Conservation (phyloP, 1,140 invertebrate genomes). For the Campodea augens region DNA sequence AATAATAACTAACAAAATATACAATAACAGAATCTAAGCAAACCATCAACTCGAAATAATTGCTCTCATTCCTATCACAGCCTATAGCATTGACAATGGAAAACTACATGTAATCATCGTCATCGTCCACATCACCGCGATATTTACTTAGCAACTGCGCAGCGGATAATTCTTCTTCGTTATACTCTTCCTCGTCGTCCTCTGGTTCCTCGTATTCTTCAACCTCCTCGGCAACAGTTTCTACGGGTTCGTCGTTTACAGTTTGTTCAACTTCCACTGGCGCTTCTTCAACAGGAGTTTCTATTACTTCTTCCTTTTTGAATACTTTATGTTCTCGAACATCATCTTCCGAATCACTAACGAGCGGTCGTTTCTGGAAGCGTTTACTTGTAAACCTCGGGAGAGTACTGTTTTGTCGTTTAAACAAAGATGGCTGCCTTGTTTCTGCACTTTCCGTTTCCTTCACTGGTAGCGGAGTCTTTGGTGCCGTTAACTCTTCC, state of each 20-base stretch:
- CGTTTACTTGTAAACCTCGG: conserved; percentile 8
- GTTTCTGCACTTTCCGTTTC: conserved; percentile 15
- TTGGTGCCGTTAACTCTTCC: conserved; percentile 23
- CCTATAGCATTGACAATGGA: no score
- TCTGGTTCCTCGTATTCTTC: conserved; percentile 28
- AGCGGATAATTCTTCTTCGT: conserved; percentile 26
- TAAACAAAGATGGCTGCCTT: conserved; percentile 7
- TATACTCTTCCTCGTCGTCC: conserved; percentile 21
- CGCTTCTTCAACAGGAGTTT: conserved; percentile 8
- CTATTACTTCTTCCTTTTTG: conserved; percentile 4
- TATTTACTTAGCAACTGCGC: conserved; percentile 27
- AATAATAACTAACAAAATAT: no score
- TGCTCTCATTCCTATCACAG: no score
- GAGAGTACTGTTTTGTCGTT: conserved; percentile 6
- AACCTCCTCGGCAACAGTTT: conserved; percentile 16
- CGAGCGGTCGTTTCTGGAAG: conserved; percentile 9
- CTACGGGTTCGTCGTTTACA: conserved; percentile 9
- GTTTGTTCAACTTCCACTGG: conserved; percentile 7
- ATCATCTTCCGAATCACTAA: conserved; percentile 11
- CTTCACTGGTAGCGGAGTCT: no score
- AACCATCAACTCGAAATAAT: no score
- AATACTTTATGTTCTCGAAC: conserved; percentile 10
- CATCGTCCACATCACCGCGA: conserved; percentile 23
- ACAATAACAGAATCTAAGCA: no score
- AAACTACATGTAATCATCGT: conserved; percentile 22